These are phyloP conservation scores for Bombyx huttoni DNA, from an alignment of 2,888 invertebrate genomes.

Conservation along the genomic window DNA sequence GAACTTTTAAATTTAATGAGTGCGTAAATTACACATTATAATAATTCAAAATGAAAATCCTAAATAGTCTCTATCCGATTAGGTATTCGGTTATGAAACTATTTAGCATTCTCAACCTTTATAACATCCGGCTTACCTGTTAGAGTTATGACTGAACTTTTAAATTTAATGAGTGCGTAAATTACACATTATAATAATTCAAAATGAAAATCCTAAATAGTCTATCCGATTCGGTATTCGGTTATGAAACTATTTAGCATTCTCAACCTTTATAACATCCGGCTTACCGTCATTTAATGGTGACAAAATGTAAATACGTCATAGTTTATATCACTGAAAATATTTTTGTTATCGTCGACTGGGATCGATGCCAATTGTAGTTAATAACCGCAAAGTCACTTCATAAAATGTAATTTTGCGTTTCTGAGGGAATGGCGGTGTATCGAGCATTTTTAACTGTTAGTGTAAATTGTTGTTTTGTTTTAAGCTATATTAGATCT, in stretches of 20 bases:
- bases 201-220: not conserved
- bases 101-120: not conserved
- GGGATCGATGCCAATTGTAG: conserved; percentile 66
- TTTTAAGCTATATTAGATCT: conserved; percentile 64
- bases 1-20: not conserved
- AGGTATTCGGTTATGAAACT: not conserved
- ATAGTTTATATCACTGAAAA: conserved; percentile 58
- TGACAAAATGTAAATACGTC: conserved; percentile 10
- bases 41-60: not conserved
- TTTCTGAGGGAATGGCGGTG: conserved; percentile 63
- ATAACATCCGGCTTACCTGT: not conserved
- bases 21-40: not conserved
- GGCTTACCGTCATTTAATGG: not conserved
- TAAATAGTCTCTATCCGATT: too few relatives aligned
- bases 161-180: not conserved
- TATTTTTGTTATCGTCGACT: conserved; percentile 70
- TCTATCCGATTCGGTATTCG: too few relatives aligned
- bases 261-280: not conserved
- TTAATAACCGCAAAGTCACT: conserved; percentile 61
- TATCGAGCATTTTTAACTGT: conserved; percentile 70
- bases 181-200: not conserved
- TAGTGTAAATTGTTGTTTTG: conserved; percentile 73
- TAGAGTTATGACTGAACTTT: conserved; percentile 5
- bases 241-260: not conserved
- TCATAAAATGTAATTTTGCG: conserved; percentile 61